Conservation (phyloP, 2,888 invertebrate species). For the Synergus japonicus region DNA sequence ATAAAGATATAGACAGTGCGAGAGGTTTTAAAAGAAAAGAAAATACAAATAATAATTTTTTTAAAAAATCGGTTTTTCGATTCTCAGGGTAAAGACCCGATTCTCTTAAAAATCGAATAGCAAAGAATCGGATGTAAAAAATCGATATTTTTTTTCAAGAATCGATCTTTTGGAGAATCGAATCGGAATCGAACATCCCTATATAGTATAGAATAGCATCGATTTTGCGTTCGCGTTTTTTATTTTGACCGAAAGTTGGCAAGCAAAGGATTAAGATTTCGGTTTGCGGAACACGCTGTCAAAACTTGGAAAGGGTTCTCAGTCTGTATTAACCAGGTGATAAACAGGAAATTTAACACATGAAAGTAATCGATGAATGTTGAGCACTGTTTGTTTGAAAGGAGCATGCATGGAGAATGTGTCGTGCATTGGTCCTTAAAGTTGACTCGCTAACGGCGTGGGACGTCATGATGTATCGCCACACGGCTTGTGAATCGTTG, state of each 20-base stretch:
- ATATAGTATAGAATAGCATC: no score
- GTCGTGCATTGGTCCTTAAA: constrained; percentile 61
- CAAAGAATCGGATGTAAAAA: no score
- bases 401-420: constrained; percentile 48
- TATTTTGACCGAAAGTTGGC: background rate
- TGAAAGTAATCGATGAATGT: constrained; percentile 44
- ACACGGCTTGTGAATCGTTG: constrained; percentile 36
- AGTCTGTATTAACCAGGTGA: background rate
- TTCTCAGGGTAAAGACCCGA: no score
- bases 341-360: background rate
- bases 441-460: constrained; percentile 49
- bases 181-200: no score
- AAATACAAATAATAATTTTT: no score
- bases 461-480: constrained; percentile 48
- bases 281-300: background rate
- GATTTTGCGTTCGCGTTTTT: background rate
- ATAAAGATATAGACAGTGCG: no score
- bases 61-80: no score
- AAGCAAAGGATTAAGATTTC: background rate
- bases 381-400: constrained; percentile 31
- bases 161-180: no score
- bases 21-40: no score
- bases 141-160: no score
- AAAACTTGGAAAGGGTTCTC: background rate
- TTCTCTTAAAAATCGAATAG: no score